phyloP scores from a whole-genome alignment of 1,140 invertebrate species.

The Onthophagus taurus region DNA sequence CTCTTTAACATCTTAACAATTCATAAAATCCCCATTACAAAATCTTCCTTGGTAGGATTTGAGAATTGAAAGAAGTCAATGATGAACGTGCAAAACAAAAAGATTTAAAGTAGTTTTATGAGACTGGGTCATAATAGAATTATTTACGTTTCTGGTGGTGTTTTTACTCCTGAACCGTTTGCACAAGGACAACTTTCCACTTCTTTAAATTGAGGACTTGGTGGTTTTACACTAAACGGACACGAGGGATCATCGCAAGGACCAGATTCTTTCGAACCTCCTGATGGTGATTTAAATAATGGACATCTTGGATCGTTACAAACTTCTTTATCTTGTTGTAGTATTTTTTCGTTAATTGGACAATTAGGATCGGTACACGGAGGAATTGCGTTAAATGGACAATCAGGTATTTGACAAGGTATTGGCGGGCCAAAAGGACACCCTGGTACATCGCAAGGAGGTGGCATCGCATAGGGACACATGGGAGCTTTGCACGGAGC shows the following conservation, averaged over 20 bases:
- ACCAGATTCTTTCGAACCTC: not conserved
- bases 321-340: not conserved
- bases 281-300: not conserved
- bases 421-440: constrained; percentile 21
- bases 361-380: constrained; percentile 8
- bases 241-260: constrained; percentile 7
- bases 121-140: too few relatives aligned
- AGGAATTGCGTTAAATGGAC: not conserved
- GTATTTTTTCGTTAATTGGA: constrained; percentile 7
- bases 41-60: too few relatives aligned
- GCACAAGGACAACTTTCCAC: not conserved
- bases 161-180: too few relatives aligned
- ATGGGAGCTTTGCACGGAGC: constrained; percentile 23
- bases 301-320: constrained; percentile 23
- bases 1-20: too few relatives aligned
- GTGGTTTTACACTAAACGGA: too few relatives aligned
- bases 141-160: too few relatives aligned
- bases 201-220: not conserved
- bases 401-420: constrained; percentile 12
- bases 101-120: too few relatives aligned
- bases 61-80: too few relatives aligned
- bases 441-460: constrained; percentile 20
- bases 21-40: too few relatives aligned
- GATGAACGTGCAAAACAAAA: too few relatives aligned
- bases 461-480: constrained; percentile 25